Evolutionary conservation across 2,888 invertebrate species (phyloP).

Genomic region (Coelogynopora nodosa): DNA sequence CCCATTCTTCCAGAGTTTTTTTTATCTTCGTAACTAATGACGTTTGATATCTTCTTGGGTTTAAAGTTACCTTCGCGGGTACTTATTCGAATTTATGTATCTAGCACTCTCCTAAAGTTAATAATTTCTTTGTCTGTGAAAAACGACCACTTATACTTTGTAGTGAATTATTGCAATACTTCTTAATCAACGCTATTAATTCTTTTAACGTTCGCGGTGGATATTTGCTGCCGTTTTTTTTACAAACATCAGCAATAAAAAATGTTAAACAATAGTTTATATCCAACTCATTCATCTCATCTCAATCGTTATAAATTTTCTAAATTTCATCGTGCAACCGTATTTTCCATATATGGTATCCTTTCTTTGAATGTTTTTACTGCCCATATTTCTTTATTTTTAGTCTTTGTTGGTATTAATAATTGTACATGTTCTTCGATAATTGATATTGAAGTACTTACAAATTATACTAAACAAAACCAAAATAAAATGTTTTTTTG

Average conservation of each 20-base stretch:
- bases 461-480: too few species aligned
- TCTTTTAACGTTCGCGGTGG: constrained; percentile 17
- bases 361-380: neutral
- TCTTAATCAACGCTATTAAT: neutral
- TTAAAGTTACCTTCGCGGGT: neutral
- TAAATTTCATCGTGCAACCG: neutral
- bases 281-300: neutral
- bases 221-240: neutral
- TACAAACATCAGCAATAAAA: constrained; percentile 1
- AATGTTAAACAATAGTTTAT: neutral
- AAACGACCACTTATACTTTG: neutral
- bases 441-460: too few species aligned
- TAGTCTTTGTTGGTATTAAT: too few species aligned
- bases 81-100: neutral
- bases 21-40: neutral
- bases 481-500: too few species aligned
- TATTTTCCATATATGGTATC: neutral
- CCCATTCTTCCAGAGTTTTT: neutral
- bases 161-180: neutral
- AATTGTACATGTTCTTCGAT: too few species aligned
- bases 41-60: neutral
- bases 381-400: too few species aligned
- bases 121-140: neutral
- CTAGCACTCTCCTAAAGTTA: neutral
- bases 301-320: neutral